phyloP scores from a whole-genome alignment of 2,888 invertebrate genomes.

The Malacosoma neustria region DNA sequence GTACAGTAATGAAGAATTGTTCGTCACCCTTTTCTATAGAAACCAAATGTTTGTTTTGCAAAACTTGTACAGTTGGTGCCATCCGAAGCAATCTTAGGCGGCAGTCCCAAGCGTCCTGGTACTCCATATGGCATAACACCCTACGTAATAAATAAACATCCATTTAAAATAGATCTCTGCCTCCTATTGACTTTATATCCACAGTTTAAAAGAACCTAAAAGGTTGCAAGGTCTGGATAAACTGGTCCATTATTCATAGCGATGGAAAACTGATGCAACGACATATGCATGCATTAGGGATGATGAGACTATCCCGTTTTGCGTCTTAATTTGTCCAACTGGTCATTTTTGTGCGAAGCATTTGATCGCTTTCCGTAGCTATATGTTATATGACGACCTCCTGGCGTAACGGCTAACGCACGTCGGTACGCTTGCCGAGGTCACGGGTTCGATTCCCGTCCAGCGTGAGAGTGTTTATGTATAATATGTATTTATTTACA shows the following conservation, averaged over 20 bases:
- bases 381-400: no score
- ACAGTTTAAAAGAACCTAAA: slow-evolving; percentile 1
- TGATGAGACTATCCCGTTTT: slow-evolving; percentile 55
- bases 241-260: slow-evolving; percentile 46
- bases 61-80: slow-evolving; percentile 64
- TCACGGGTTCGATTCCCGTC: no score
- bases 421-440: no score
- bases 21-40: slow-evolving; percentile 15
- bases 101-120: slow-evolving; percentile 65
- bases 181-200: slow-evolving; percentile 1
- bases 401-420: no score
- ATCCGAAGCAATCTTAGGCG: slow-evolving; percentile 49
- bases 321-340: slow-evolving; percentile 58
- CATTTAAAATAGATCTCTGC: slow-evolving; percentile 29
- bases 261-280: slow-evolving; percentile 60
- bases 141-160: slow-evolving; percentile 49
- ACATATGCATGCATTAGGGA: slow-evolving; percentile 72
- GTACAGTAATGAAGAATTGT: slow-evolving; percentile 10
- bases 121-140: slow-evolving; percentile 68
- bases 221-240: slow-evolving; percentile 20
- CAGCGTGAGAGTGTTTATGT: no score
- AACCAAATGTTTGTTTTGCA: slow-evolving; percentile 36
- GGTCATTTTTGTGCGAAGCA: slow-evolving; percentile 16
- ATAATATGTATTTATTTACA: no score
- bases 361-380: no score